A percentile compares a stretch with the other conserved stretches of the same genome.
Conservation (phyloP, 2,888 invertebrate genomes). For the Oligia latruncula region DNA sequence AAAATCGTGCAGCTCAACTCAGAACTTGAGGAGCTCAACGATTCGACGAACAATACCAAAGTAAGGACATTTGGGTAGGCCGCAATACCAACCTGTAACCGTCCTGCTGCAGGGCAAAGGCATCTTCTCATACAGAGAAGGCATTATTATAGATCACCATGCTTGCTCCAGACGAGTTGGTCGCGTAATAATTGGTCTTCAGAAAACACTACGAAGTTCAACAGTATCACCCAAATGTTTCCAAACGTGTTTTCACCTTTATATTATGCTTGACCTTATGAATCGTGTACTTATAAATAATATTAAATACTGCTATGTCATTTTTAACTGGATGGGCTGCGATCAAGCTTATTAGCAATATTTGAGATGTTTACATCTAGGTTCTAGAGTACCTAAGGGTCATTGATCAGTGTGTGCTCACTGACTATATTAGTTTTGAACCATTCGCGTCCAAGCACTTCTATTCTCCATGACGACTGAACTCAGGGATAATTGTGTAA, state of each 20-base stretch:
- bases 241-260: slow-evolving; percentile 17
- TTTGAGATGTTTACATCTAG: slow-evolving; percentile 1
- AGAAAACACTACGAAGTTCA: background rate
- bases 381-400: background rate
- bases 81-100: background rate
- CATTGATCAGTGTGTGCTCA: background rate
- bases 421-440: background rate
- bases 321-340: slow-evolving; percentile 5
- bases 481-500: background rate
- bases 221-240: slow-evolving; percentile 7
- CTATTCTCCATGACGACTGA: background rate
- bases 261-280: slow-evolving; percentile 38
- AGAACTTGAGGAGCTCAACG: too few species aligned
- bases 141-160: background rate
- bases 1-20: too few species aligned
- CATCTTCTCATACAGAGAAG: background rate
- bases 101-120: background rate
- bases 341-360: background rate
- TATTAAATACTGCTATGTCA: slow-evolving; percentile 22
- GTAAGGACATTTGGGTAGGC: too few species aligned
- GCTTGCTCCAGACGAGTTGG: background rate
- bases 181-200: background rate
- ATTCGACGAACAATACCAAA: too few species aligned
- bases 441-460: background rate
- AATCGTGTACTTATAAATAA: slow-evolving; percentile 9